phyloP scores from a whole-genome alignment of 2,888 invertebrate genomes.

The Hypolimnas misippus region DNA sequence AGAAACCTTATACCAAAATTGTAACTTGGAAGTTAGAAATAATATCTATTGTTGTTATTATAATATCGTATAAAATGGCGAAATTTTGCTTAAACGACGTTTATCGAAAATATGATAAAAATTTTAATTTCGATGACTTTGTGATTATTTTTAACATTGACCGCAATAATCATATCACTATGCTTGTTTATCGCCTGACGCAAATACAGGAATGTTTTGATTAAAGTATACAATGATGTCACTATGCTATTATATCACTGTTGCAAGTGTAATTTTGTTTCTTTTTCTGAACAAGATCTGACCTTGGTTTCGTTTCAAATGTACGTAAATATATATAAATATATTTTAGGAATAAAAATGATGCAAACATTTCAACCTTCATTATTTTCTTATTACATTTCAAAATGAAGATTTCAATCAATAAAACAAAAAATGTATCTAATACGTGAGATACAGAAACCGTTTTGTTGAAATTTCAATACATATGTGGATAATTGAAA shows the following conservation, averaged over 20 bases:
- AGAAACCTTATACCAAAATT: slow-evolving; percentile 5
- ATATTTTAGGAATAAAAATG: too few species aligned
- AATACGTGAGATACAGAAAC: too few species aligned
- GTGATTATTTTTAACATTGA: slow-evolving; percentile 25
- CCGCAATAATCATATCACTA: slow-evolving; percentile 5
- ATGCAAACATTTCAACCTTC: not conserved
- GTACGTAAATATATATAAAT: too few species aligned
- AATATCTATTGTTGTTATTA: too few species aligned
- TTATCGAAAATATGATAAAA: slow-evolving; percentile 19
- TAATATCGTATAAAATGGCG: not conserved
- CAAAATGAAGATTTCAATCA: not conserved
- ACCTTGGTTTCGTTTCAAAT: too few species aligned
- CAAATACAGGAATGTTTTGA: not conserved
- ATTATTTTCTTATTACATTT: not conserved
- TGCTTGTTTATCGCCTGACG: not conserved
- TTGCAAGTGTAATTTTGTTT: not conserved
- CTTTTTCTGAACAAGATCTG: not conserved
- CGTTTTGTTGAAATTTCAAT: too few species aligned
- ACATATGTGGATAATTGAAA: too few species aligned
- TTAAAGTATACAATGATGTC: not conserved
- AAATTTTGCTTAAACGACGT: not conserved
- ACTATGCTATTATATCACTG: not conserved
- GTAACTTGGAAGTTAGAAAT: not conserved
- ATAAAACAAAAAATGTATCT: too few species aligned
- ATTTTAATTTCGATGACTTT: slow-evolving; percentile 13